These are phyloP conservation scores for Melangyna quadrimaculata DNA, from an alignment of 2,888 invertebrate genomes.

Conservation along the genomic window DNA sequence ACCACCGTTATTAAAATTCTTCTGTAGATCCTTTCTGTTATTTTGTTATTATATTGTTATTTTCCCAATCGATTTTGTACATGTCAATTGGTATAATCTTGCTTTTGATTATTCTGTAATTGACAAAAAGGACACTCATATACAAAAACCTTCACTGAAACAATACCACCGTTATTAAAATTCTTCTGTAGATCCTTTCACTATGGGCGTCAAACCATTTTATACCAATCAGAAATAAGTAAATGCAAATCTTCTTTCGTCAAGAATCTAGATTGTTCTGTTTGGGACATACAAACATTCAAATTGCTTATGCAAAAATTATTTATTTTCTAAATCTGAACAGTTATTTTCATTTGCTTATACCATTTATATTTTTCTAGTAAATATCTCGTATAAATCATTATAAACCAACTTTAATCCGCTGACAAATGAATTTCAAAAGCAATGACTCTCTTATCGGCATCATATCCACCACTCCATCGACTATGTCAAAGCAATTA, in stretches of 20 bases:
- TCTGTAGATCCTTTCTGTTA: too few relatives aligned
- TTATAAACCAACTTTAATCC: background rate
- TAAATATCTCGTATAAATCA: background rate
- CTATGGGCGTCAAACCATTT: background rate
- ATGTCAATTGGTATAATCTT: background rate
- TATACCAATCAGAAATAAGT: background rate
- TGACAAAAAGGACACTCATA: too few relatives aligned
- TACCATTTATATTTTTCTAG: background rate
- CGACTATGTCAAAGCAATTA: slow-evolving; percentile 22
- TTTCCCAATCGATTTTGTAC: too few relatives aligned
- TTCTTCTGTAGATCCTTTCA: background rate
- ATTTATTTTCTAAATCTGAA: background rate
- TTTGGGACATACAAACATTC: background rate
- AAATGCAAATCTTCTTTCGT: background rate
- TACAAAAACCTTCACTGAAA: too few relatives aligned
- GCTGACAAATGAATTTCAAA: slow-evolving; percentile 5
- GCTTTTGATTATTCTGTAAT: too few relatives aligned
- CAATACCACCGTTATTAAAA: background rate
- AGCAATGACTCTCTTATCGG: background rate
- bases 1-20: too few relatives aligned
- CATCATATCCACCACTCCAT: background rate
- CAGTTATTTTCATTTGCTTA: background rate
- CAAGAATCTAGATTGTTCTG: background rate
- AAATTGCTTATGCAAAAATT: background rate
- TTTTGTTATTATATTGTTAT: too few relatives aligned